phyloP scores from a whole-genome alignment of 2,888 invertebrate species.

The Atrina japonica region DNA sequence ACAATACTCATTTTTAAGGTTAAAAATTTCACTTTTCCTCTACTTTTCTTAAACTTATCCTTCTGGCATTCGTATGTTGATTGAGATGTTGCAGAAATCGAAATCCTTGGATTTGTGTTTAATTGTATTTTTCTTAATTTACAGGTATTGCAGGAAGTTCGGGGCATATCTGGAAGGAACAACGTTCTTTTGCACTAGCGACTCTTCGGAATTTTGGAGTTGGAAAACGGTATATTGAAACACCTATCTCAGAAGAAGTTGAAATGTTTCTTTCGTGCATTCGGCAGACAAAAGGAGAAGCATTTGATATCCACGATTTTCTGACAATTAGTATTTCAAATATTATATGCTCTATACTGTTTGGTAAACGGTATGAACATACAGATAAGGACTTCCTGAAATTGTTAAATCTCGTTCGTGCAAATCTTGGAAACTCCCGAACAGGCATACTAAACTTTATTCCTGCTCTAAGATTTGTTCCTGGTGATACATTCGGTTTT shows the following conservation, averaged over 20 bases:
- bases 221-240: constrained; percentile 36
- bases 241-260: constrained; percentile 40
- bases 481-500: constrained; percentile 16
- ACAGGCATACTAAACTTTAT: constrained; percentile 1
- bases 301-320: constrained; percentile 39
- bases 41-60: too few species aligned
- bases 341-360: constrained; percentile 50
- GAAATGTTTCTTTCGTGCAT: constrained; percentile 23
- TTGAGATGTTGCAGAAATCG: too few species aligned
- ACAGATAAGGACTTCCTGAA: constrained; percentile 38
- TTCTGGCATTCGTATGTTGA: too few species aligned
- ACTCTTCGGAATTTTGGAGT: constrained; percentile 43
- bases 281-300: constrained; percentile 14
- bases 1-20: too few species aligned
- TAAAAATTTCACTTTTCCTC: too few species aligned
- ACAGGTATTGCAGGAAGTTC: constrained; percentile 33
- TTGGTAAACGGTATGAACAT: constrained; percentile 42
- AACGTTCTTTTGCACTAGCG: constrained; percentile 27
- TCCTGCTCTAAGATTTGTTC: constrained; percentile 18
- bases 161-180: constrained; percentile 46
- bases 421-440: too few species aligned
- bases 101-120: too few species aligned
- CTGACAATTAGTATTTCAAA: constrained; percentile 49
- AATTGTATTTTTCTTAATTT: background rate
- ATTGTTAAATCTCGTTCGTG: constrained; percentile 30